phyloP scores from a whole-genome alignment of 2,888 invertebrate species.

The Iselma pallidipennis region DNA sequence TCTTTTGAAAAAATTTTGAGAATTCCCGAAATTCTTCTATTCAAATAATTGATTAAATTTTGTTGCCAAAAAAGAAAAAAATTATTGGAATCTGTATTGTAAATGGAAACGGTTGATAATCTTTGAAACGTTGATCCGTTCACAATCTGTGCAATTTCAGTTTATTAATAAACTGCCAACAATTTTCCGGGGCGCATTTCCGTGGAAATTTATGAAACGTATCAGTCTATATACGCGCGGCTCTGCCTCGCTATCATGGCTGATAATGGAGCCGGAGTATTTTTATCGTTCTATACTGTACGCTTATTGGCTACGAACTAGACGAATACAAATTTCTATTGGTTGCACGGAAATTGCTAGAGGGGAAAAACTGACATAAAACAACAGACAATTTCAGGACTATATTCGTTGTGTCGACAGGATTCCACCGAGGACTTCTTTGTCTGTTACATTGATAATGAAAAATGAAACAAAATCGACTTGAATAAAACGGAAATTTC shows the following conservation, averaged over 20 bases:
- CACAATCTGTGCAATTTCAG: neutral
- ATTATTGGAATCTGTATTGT: too few relatives aligned
- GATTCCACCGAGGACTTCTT: constrained; percentile 11
- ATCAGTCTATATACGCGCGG: constrained; percentile 50
- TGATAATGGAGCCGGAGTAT: constrained; percentile 57
- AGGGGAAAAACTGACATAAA: constrained; percentile 54
- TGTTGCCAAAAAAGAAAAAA: too few relatives aligned
- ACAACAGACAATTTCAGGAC: constrained; percentile 45
- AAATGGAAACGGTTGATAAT: neutral
- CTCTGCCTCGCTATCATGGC: constrained; percentile 57
- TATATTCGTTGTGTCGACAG: constrained; percentile 10
- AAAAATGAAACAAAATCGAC: constrained; percentile 19
- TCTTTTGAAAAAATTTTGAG: neutral
- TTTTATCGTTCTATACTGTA: constrained; percentile 59
- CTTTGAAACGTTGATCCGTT: neutral
- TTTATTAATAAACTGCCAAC: constrained; percentile 50
- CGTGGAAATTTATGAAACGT: constrained; percentile 52
- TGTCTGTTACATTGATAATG: constrained; percentile 24
- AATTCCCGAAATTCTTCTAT: neutral
- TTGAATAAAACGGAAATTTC: constrained; percentile 7
- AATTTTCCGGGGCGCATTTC: constrained; percentile 41
- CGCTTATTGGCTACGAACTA: constrained; percentile 52
- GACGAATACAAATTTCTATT: constrained; percentile 49
- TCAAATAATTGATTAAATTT: neutral
- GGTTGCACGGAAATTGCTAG: constrained; percentile 62